Evolutionary conservation across 64 coral and sea anemone genomes (phyloP), one percentile per base, ranked within the genome.

Genomic region (Stichodactyla helianthus): DNA sequence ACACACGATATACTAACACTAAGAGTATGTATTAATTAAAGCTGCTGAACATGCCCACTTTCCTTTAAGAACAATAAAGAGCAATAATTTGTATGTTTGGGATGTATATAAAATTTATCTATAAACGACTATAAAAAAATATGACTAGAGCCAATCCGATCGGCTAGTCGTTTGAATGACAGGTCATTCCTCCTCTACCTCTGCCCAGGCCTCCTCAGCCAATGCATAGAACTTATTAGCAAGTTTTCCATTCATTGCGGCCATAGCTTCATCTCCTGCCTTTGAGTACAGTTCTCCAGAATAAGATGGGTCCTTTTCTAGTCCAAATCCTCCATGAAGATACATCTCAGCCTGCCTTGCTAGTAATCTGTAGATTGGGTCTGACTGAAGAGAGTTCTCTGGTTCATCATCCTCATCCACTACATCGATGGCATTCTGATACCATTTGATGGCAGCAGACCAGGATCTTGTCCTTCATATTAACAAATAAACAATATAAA

Each of bases 191-290:
- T 88, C 91, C 51, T 99, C 97, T 50, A 92, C 27, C 77, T 99
- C 97, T 0, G 93, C 97, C 97, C 93, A 95, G 61, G 90, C 91
- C 86, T 99, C 97, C 74, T 99, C 97, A 10, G 97, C 97, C 19
- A 91, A 23, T 51, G 86, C 79, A 74, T 86, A 99, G 60, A 94
- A 99, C 58, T 99, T 99, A 62, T 95, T 99, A 7, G 97, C 97
- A 25, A 99, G 85, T 88, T 99, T 99, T 1, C 93, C 93, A 52
- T 95, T 99, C 97, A 95, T 99, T 5, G 93, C 88, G 11, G 90
- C 82, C 87, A 99, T 92, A 23, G 97, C 97, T 62, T 90, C 81
- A 67, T 99, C 97, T 55, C 89, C 97, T 5, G 93, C 97, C 52
- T 59, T 90, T 7, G 90, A 95, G 81, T 90, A 99, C 85, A 99